Percentiles rank a stretch among this genome's conserved stretches.
Evolutionary conservation across 2,888 invertebrate genomes (phyloP).

Genomic region (Linnaemya vulpina): DNA sequence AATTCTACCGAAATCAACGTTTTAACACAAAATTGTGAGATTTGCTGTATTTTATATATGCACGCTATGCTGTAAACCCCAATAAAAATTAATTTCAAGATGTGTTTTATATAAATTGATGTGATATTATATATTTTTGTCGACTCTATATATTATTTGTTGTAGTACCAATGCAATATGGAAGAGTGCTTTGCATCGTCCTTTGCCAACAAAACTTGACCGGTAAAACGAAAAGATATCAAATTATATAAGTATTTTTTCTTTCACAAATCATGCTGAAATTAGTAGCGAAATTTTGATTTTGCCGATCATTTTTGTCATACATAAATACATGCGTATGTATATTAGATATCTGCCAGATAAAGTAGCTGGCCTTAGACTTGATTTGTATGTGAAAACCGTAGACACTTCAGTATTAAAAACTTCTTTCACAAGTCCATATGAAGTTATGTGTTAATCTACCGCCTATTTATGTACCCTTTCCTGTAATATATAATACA

Average conservation of each 20-base stretch:
- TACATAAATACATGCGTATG: conserved; percentile 5
- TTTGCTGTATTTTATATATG: conserved; percentile 58
- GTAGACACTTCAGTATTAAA: background rate
- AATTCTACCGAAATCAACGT: conserved; percentile 49
- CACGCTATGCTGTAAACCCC: conserved; percentile 55
- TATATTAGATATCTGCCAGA: conserved; percentile 32
- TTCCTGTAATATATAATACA: conserved; percentile 10
- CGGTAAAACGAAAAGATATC: conserved; percentile 80
- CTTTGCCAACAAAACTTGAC: conserved; percentile 83
- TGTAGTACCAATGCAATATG: conserved; percentile 81
- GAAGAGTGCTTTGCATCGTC: conserved; percentile 82
- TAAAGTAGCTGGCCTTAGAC: conserved; percentile 33
- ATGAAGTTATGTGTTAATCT: background rate
- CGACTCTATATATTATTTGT: conserved; percentile 77
- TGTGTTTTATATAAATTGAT: conserved; percentile 69
- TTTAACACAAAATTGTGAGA: conserved; percentile 65
- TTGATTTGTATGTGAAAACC: conserved; percentile 23
- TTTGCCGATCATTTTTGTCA: conserved; percentile 51
- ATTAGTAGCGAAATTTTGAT: conserved; percentile 53
- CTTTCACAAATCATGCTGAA: conserved; percentile 64
- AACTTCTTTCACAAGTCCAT: background rate
- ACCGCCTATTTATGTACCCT: conserved; percentile 9
- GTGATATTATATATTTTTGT: conserved; percentile 72
- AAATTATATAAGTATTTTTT: conserved; percentile 45
- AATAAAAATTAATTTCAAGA: conserved; percentile 52